These are phyloP conservation scores for Protonibea diacanthus DNA, from an alignment of 2,797 vertebrate genomes.

Conservation along the genomic window DNA sequence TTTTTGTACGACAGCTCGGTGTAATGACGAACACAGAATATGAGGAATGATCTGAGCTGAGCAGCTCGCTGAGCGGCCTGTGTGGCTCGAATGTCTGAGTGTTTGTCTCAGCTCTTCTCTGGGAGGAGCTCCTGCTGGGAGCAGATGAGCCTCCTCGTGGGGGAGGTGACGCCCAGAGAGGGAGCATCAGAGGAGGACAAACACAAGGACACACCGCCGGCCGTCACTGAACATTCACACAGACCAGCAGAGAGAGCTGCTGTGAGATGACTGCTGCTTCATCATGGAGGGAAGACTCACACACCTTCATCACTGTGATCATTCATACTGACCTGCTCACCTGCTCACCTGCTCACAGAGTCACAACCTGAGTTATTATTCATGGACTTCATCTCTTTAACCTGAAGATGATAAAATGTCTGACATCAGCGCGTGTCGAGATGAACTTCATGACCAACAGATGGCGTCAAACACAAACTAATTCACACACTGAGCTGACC, in stretches of 20 bases:
- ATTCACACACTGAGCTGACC: neutral
- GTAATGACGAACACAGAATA: neutral
- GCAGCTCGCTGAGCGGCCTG: neutral
- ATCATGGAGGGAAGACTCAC: neutral
- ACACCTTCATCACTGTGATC: neutral
- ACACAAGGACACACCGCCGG: no score
- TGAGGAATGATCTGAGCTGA: neutral
- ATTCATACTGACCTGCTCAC: no score
- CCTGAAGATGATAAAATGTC: no score
- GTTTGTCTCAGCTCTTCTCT: slow-evolving; percentile 64
- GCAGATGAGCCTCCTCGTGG: slow-evolving; percentile 80
- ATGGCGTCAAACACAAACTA: slow-evolving; percentile 63
- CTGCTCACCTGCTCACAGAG: no score
- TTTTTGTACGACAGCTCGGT: no score
- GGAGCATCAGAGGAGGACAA: slow-evolving; percentile 48
- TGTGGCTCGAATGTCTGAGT: slow-evolving; percentile 46
- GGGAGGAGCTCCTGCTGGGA: slow-evolving; percentile 68
- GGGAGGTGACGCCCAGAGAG: slow-evolving; percentile 73
- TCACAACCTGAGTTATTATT: no score
- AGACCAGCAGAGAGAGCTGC: no score
- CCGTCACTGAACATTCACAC: no score
- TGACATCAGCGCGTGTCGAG: no score
- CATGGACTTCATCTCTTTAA: no score
- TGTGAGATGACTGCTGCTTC: no score
- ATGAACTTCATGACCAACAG: slow-evolving; percentile 52